A percentile compares a stretch with the other conserved stretches of the same genome.
phyloP scores from a whole-genome alignment of 1,140 invertebrate species.

The Drosophila punjabiensis region DNA sequence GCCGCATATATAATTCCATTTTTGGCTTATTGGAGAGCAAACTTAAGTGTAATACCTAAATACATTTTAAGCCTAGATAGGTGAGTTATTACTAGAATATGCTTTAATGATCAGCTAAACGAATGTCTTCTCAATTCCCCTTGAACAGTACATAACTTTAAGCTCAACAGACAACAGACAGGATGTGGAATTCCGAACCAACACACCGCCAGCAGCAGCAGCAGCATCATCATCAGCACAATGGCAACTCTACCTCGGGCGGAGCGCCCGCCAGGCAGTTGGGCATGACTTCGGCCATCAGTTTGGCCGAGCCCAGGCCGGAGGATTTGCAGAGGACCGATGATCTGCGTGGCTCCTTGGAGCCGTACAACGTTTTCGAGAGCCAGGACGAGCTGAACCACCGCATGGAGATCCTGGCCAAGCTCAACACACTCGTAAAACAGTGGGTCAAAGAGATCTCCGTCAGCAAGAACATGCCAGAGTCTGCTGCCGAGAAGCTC shows the following conservation, averaged over 20 bases:
- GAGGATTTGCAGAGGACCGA: conserved; percentile 93
- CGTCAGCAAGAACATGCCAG: conserved; percentile 95
- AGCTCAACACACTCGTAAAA: conserved; percentile 95
- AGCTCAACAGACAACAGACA: conserved; percentile 34
- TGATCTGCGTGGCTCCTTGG: conserved; percentile 93
- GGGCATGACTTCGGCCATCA: conserved; percentile 98
- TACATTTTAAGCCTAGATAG: conserved; percentile 68
- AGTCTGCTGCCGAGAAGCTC: conserved; percentile 93
- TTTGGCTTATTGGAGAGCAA: conserved; percentile 59
- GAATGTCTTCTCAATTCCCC: background rate
- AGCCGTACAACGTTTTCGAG: conserved; percentile 96
- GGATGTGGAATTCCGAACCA: conserved; percentile 83
- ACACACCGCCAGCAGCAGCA: conserved; percentile 59
- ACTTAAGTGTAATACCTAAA: conserved; percentile 64
- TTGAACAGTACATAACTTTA: conserved; percentile 55
- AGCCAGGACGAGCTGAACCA: conserved; percentile 96
- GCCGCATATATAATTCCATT: conserved; percentile 71
- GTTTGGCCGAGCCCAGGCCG: conserved; percentile 93
- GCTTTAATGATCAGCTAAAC: background rate
- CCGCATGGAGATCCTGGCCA: conserved; percentile 92
- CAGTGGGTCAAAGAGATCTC: conserved; percentile 97
- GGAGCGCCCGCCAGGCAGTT: conserved; percentile 86
- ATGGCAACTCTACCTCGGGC: conserved; percentile 73
- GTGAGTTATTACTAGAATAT: conserved; percentile 24
- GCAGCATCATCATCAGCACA: conserved; percentile 60